phyloP scores from a whole-genome alignment of 2,797 vertebrate genomes.

The Psittacula derbiana region DNA sequence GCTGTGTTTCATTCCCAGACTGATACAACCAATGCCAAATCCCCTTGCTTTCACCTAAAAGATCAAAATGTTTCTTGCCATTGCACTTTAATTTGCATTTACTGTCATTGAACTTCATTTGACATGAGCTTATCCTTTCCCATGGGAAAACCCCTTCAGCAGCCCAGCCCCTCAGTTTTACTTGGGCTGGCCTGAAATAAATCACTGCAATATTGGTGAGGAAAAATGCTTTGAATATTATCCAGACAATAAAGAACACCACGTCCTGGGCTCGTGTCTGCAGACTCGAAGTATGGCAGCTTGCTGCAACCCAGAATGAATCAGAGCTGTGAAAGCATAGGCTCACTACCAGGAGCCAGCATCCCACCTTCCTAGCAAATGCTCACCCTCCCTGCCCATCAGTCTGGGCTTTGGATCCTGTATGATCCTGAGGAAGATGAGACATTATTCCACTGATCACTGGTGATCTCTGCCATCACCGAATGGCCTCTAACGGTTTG shows the following conservation, averaged over 20 bases:
- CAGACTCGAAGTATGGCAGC: neutral
- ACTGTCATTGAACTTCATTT: neutral
- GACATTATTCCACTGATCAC: fast-evolving
- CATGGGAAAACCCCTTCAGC: neutral
- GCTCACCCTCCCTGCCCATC: neutral
- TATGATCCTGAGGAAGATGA: neutral
- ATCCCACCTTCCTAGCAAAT: neutral
- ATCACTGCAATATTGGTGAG: fast-evolving
- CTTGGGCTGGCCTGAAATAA: neutral
- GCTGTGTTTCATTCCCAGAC: neutral
- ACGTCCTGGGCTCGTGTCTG: neutral
- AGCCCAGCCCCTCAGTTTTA: neutral
- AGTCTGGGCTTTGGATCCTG: neutral
- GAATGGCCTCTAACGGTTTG: too few species aligned
- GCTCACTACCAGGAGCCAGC: neutral
- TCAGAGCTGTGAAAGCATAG: constrained; percentile 43
- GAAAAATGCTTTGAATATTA: neutral
- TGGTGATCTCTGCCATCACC: neutral
- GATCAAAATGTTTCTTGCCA: fast-evolving
- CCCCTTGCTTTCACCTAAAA: neutral
- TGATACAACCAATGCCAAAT: neutral
- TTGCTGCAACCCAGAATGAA: neutral
- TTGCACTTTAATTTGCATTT: neutral
- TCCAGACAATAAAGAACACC: neutral
- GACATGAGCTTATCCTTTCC: neutral